Base-by-base conservation (phyloP, 2,113 vertebrate genomes). In the Coregonus clupeaformis region DNA sequence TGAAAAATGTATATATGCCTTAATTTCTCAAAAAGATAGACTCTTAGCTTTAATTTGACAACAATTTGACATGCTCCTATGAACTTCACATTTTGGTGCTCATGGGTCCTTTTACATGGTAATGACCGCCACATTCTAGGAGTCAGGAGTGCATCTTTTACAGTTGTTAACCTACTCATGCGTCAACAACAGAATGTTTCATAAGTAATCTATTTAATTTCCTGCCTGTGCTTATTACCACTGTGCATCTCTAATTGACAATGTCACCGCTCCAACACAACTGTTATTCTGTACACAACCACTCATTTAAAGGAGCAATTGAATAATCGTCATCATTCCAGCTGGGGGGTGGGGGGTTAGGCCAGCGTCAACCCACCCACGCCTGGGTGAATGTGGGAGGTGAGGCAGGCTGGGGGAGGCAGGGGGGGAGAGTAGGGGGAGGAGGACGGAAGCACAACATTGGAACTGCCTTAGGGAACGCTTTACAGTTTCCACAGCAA, bases 401-500 rank as follows among this genome's bases (percentile, higher is more conserved):
- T 29, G 30, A 73, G 80, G 75, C 75, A 69, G 36, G 36, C 36
- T 72, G 62, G 13, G 67, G 67, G 62, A 63, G 24, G 36, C 36
- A 42, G 9, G 36, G 2, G 36, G 2, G 9, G 36, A 42, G 9
- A 47, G 69, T 18, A 68, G 60, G 76, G n/a, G 68, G 60, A 9
- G 22, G 18, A 42, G 27, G 67, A 62, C 1, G 32, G 64, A 77
- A 84, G 81, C 74, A 75, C 68, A 85, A 84, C 85, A 80, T 76
- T 9, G n/a, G 6, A 82, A 76, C 18, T 74, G 81, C 77, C 78
- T 85, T 29, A 82, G 83, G 82, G 73, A 76, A 77, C 72, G 66
- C 68, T 75, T 88, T 60, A 80, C 86, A 52, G 90, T 91, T 90
- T 91, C 89, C 90, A 90, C 85, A 89, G 90, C 89, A 91, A 91